Evolutionary conservation across 2,113 vertebrate species (phyloP).

Genomic region (Eptesicus fuscus): DNA sequence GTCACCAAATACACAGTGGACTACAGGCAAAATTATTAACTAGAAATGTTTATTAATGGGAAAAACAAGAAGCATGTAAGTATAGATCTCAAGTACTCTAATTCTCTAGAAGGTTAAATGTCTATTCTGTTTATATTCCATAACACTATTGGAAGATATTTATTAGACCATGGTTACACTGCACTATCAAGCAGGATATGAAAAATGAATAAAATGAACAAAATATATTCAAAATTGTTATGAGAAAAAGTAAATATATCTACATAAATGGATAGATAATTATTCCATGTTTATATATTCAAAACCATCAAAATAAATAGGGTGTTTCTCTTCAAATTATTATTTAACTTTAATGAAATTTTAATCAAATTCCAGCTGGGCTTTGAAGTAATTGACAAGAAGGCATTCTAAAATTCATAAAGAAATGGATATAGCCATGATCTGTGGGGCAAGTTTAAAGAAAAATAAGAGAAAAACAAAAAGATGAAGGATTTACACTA

Average conservation of each 20-base stretch:
- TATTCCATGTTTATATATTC: neutral
- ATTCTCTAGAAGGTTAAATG: neutral
- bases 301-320: neutral
- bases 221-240: neutral
- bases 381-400: neutral
- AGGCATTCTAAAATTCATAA: neutral
- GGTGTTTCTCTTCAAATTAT: neutral
- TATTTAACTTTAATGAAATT: neutral
- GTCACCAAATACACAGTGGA: neutral
- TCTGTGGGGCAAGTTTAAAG: neutral
- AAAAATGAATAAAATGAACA: neutral
- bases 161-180: neutral
- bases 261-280: neutral
- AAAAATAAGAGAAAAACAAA: neutral
- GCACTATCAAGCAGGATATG: neutral
- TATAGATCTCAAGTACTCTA: neutral
- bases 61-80: neutral
- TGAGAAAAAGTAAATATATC: neutral
- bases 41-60: neutral
- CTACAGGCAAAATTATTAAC: neutral
- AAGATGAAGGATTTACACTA: neutral
- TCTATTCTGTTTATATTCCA: neutral
- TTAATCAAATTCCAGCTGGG: neutral
- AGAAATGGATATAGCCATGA: neutral
- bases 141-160: neutral